Base-by-base conservation (phyloP, 2,797 vertebrate species). In the Picus viridis region DNA sequence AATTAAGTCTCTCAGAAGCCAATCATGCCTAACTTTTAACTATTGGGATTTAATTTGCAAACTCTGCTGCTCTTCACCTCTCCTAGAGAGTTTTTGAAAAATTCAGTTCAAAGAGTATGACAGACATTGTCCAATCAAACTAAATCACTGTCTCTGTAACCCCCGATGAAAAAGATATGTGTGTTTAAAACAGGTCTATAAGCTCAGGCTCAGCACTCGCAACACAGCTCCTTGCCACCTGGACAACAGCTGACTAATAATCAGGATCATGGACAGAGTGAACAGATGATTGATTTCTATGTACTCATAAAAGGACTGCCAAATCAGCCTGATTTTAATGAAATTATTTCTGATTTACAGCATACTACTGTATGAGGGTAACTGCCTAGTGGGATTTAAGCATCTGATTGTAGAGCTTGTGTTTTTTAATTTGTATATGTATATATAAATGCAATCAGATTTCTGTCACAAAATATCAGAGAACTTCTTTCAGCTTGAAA, bases 71-170 rank as follows among this genome's bases (percentile, higher is more conserved):
- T 86, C 43, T 86, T 86, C 18, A 57, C 49, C n/a, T 79, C 83
- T 91, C 49, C 63, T 64, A 32, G 13, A 82, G 53, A 75, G n/a
- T 32, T 69, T 86, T 86, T 73, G 43, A 90, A 88, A 93, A 86
- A 30, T 41, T 76, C 74, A 76, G 22, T 62, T 85, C 19, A 70
- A 73, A 71, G 15, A 78, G 10, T 36, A n/a, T 39, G 62, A 88
- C 86, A 94, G 83, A 77, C 51, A 70, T 29, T 70, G 58, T 47
- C 53, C 76, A 81, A 45, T 68, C 41, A 87, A 83, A 45, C 26
- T 65, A 89, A 86, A 87, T 62, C 68, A 61, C 53, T 23, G 6
- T 29, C 79, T 87, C 54, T 51, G 26, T 16, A 91, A 61, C n/a
- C 30, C 82, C n/a, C 63, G 53, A 84, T 86, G 23, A 43, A 76